Evolutionary conservation across 1,140 invertebrate species (phyloP).

Genomic region (Dinoponera quadriceps): DNA sequence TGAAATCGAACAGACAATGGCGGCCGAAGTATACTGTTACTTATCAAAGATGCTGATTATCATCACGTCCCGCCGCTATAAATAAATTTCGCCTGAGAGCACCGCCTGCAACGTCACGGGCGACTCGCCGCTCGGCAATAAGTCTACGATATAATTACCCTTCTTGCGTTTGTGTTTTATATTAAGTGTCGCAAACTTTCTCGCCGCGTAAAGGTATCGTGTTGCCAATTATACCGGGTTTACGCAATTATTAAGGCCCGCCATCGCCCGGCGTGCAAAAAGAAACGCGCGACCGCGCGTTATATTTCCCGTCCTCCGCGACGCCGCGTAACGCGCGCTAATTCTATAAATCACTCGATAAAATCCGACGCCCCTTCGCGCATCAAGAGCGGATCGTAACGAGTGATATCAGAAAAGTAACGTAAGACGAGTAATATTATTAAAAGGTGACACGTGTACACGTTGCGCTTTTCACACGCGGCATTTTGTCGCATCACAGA

Average conservation of each 20-base stretch:
- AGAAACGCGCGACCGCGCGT: conserved; percentile 43
- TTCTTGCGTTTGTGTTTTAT: conserved; percentile 70
- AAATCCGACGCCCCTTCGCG: conserved; percentile 31
- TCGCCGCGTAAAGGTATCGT: conserved; percentile 63
- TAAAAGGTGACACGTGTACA: neutral
- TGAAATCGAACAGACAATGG: conserved; percentile 27
- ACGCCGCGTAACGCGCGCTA: conserved; percentile 36
- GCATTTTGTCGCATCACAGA: neutral
- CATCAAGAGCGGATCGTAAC: neutral
- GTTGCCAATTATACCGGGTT: conserved; percentile 71
- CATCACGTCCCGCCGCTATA: conserved; percentile 18
- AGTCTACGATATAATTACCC: conserved; percentile 65
- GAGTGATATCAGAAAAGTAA: conserved; percentile 2
- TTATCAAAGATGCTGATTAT: conserved; percentile 47
- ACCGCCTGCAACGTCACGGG: conserved; percentile 24
- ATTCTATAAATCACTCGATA: conserved; percentile 52
- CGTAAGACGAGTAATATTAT: neutral
- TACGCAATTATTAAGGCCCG: conserved; percentile 71
- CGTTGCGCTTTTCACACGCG: neutral
- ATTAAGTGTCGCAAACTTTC: conserved; percentile 70
- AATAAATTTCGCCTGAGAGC: conserved; percentile 26
- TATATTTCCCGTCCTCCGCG: conserved; percentile 21
- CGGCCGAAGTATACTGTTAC: neutral
- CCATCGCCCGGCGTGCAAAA: conserved; percentile 67
- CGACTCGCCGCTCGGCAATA: conserved; percentile 29